These are phyloP conservation scores for Microctenopoma steveboyesi DNA, from an alignment of 2,797 vertebrate species.

Conservation along the genomic window DNA sequence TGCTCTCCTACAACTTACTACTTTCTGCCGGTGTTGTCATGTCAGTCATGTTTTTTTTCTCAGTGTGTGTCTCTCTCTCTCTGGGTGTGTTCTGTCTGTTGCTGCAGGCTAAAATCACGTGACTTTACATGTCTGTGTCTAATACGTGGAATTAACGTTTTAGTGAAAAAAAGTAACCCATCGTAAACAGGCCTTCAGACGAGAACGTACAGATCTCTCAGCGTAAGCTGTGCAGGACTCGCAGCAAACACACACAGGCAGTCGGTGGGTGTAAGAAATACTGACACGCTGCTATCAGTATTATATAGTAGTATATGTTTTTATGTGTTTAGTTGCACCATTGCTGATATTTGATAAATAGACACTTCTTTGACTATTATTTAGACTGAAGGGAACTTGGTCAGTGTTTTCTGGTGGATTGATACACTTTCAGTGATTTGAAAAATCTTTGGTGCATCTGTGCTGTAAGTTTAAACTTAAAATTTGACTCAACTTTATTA, in stretches of 20 bases:
- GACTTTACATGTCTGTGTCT: constrained; percentile 53
- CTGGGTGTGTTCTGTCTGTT: background rate
- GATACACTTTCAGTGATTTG: too few relatives aligned
- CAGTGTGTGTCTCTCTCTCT: constrained; percentile 17
- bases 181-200: constrained; percentile 24
- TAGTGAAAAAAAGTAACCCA: constrained; percentile 42
- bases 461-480: too few relatives aligned
- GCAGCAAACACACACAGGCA: background rate
- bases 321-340: too few relatives aligned
- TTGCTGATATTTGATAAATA: too few relatives aligned
- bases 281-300: too few relatives aligned
- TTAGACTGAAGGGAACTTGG: too few relatives aligned
- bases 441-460: too few relatives aligned
- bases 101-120: constrained; percentile 38
- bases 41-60: constrained; percentile 7
- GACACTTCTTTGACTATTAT: too few relatives aligned
- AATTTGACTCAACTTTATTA: too few relatives aligned
- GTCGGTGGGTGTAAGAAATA: too few relatives aligned
- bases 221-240: background rate
- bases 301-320: too few relatives aligned
- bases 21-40: background rate
- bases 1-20: background rate
- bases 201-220: background rate
- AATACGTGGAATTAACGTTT: constrained; percentile 73
- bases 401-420: too few relatives aligned